Evolutionary conservation across 2,888 invertebrate species (phyloP).

Genomic region (Criorhina ranunculi): DNA sequence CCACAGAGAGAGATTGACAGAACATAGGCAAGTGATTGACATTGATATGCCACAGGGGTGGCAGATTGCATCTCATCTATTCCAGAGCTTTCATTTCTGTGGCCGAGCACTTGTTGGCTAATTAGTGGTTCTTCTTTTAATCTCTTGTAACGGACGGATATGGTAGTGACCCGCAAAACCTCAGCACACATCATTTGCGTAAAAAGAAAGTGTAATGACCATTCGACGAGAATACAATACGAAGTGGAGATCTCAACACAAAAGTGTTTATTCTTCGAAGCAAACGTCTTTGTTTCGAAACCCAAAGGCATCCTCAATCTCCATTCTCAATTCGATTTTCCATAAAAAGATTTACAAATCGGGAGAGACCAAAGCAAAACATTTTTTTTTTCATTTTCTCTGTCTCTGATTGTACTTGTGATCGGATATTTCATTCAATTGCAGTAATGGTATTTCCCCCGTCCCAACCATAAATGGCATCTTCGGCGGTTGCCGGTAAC

Average conservation of each 20-base stretch:
- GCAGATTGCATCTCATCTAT: constrained; percentile 66
- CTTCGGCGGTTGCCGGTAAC: constrained; percentile 52
- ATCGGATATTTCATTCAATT: constrained; percentile 74
- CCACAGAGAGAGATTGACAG: constrained; percentile 54
- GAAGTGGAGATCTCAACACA: not conserved
- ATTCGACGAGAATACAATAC: constrained; percentile 4
- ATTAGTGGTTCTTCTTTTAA: constrained; percentile 53
- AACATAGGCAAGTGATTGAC: constrained; percentile 58
- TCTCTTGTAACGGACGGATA: constrained; percentile 16
- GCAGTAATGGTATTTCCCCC: constrained; percentile 56
- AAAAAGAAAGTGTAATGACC: constrained; percentile 67
- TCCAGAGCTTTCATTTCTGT: constrained; percentile 30
- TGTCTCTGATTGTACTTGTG: constrained; percentile 41
- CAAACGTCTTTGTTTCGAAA: constrained; percentile 17
- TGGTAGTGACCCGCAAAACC: constrained; percentile 37
- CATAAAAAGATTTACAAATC: constrained; percentile 64
- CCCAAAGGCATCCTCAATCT: constrained; percentile 32
- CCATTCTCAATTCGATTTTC: constrained; percentile 61
- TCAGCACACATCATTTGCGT: constrained; percentile 34
- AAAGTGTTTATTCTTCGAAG: constrained; percentile 6
- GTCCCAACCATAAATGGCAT: constrained; percentile 47
- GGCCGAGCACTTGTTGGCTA: constrained; percentile 54
- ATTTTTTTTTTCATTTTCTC: constrained; percentile 32
- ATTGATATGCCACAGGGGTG: constrained; percentile 73
- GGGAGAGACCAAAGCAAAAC: constrained; percentile 39